Evolutionary conservation across 1,140 invertebrate species (phyloP).

Genomic region (Brachionus paranguensis): DNA sequence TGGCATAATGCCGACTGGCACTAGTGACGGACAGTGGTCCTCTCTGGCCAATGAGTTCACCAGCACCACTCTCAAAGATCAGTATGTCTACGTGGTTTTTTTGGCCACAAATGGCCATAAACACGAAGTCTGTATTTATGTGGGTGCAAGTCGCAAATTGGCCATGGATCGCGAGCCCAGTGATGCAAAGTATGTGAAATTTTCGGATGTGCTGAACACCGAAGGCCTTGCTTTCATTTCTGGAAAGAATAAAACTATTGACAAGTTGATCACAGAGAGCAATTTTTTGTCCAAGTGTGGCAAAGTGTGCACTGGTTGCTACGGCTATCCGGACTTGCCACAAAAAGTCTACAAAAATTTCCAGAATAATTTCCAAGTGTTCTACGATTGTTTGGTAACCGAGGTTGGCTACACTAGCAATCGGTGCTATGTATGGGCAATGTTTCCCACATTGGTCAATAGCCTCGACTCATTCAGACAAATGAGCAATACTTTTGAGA

Average conservation of each 20-base stretch:
- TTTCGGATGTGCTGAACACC: not conserved
- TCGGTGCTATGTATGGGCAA: not conserved
- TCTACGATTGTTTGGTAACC: not conserved
- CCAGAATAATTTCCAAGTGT: not conserved
- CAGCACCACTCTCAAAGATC: not conserved
- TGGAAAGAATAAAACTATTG: not conserved
- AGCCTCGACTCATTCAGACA: not conserved
- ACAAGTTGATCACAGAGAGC: not conserved
- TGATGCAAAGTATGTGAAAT: not conserved
- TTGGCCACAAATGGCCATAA: not conserved
- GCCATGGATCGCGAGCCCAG: not conserved
- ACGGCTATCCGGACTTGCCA: not conserved
- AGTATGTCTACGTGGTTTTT: not conserved
- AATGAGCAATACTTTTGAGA: not conserved
- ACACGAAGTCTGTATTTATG: constrained; percentile 5
- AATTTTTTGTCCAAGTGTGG: not conserved
- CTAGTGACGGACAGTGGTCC: not conserved
- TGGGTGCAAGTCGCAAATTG: not conserved
- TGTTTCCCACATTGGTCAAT: not conserved
- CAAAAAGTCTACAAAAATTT: constrained; percentile 12
- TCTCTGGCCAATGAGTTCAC: not conserved
- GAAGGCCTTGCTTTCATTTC: not conserved
- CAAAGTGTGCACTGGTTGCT: not conserved
- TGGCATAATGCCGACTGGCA: not conserved
- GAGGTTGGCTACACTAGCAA: not conserved